A percentile compares a stretch with the other conserved stretches of the same genome.
Evolutionary conservation across 2,113 vertebrate species (phyloP).

Genomic region (Taxidea taxus): DNA sequence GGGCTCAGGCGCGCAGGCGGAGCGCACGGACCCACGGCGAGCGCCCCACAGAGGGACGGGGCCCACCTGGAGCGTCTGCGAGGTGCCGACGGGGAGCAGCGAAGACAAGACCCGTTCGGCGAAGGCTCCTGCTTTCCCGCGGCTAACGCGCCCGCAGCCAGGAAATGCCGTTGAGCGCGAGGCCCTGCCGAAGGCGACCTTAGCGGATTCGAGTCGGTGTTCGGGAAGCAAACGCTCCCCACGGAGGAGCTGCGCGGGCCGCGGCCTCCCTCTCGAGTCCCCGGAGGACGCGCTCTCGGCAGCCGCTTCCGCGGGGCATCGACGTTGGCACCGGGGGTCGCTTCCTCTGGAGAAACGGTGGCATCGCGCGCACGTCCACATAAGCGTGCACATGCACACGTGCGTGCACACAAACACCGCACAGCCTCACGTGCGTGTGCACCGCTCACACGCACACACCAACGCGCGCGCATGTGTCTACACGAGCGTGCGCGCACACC

Average conservation of each 20-base stretch:
- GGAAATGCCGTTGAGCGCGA: accelerated
- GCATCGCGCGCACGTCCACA: too few relatives aligned
- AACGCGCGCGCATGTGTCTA: accelerated
- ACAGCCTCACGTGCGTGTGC: neutral
- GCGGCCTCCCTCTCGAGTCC: too few relatives aligned
- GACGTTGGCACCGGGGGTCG: accelerated
- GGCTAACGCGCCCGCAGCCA: too few relatives aligned
- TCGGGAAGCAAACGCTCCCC: too few relatives aligned
- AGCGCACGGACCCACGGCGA: neutral
- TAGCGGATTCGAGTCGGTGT: accelerated
- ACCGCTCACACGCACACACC: neutral
- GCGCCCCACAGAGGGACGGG: neutral
- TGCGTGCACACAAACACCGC: neutral
- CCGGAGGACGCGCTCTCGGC: accelerated
- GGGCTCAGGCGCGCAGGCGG: accelerated
- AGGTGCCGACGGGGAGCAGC: neutral
- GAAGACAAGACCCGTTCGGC: neutral
- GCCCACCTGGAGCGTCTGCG: too few relatives aligned
- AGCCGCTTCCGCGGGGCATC: neutral
- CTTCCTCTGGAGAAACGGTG: neutral
- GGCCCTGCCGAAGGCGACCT: neutral
- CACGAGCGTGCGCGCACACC: too few relatives aligned
- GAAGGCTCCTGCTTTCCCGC: neutral
- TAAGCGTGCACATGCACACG: neutral
- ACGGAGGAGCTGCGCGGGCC: too few relatives aligned